These are phyloP conservation scores for Drosophila chauvacae DNA, from an alignment of 1,140 invertebrate genomes.

Conservation along the genomic window DNA sequence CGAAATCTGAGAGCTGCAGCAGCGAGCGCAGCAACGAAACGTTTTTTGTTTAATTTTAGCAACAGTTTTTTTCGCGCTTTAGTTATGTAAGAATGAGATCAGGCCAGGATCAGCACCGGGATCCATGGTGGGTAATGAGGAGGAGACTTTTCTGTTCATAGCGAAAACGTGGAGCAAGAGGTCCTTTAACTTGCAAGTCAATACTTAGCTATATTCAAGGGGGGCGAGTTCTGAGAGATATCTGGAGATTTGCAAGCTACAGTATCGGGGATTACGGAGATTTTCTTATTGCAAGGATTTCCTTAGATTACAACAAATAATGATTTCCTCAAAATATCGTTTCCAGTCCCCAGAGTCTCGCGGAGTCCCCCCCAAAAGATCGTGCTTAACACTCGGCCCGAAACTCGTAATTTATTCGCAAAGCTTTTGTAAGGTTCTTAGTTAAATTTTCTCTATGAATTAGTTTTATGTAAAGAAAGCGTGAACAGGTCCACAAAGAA, in stretches of 20 bases:
- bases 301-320: too few relatives aligned
- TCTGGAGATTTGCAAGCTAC: not conserved
- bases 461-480: conserved; percentile 65
- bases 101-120: not conserved
- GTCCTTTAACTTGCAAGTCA: conserved; percentile 52
- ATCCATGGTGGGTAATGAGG: not conserved
- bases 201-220: conserved; percentile 43
- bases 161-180: conserved; percentile 50
- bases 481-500: conserved; percentile 23
- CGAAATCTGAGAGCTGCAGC: conserved; percentile 19
- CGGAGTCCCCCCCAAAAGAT: conserved; percentile 5
- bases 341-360: not conserved
- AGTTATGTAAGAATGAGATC: conserved; percentile 28
- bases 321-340: not conserved
- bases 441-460: conserved; percentile 71
- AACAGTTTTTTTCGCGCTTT: conserved; percentile 60
- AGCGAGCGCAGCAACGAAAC: conserved; percentile 60
- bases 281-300: not conserved
- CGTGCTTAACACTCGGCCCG: conserved; percentile 12
- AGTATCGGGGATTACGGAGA: not conserved
- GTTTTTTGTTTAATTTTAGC: conserved; percentile 65
- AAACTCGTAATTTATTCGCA: conserved; percentile 57
- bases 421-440: conserved; percentile 62
- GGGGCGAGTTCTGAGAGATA: not conserved
- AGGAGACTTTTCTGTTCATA: conserved; percentile 65